Evolutionary conservation across 2,797 vertebrate species (phyloP).

Genomic region (Micrastur ruficollis): DNA sequence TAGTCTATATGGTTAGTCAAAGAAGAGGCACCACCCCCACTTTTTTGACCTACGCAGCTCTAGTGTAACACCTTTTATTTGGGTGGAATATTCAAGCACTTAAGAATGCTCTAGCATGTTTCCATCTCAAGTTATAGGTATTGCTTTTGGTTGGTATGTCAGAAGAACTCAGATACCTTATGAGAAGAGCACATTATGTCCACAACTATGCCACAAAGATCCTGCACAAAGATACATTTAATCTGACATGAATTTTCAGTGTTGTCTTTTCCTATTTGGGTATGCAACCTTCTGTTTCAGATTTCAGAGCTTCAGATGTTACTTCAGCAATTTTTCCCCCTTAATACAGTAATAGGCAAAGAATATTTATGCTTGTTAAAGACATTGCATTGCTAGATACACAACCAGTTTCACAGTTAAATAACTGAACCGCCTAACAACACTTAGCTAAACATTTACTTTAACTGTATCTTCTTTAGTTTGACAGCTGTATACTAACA

Average conservation of each 20-base stretch:
- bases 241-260: not conserved
- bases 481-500: not conserved
- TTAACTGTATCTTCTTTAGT: not conserved
- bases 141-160: not conserved
- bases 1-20: not conserved
- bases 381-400: not conserved
- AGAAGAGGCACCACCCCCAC: not conserved
- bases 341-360: not conserved
- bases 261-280: not conserved
- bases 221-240: not conserved
- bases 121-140: not conserved
- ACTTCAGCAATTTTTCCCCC: not conserved
- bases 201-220: not conserved
- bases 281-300: not conserved
- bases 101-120: not conserved
- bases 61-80: not conserved
- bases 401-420: not conserved
- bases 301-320: not conserved
- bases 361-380: not conserved
- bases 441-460: not conserved
- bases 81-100: not conserved
- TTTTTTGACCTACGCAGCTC: not conserved
- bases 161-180: not conserved
- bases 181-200: not conserved
- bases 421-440: not conserved